These are phyloP conservation scores for Pycnomerus fuliginosus DNA, from an alignment of 2,888 invertebrate genomes.

Conservation along the genomic window DNA sequence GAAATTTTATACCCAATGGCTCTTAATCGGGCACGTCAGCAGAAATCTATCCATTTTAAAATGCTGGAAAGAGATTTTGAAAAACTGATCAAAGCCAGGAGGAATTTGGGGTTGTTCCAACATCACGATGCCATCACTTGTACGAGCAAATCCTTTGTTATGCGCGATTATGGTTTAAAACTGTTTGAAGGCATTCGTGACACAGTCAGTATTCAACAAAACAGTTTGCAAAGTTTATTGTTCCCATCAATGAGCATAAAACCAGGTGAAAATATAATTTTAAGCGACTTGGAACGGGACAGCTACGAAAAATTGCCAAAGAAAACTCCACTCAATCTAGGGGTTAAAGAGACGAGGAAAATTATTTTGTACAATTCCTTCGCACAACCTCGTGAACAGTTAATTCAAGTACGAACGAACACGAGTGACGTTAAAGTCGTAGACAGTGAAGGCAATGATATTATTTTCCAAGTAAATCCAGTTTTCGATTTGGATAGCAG, in stretches of 20 bases:
- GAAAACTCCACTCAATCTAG: conserved; percentile 65
- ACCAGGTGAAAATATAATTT: conserved; percentile 54
- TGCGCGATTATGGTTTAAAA: conserved; percentile 90
- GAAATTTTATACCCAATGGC: conserved; percentile 86
- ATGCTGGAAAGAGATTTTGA: conserved; percentile 81
- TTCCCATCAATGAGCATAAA: conserved; percentile 46
- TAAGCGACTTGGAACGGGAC: conserved; percentile 72
- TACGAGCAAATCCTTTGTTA: conserved; percentile 87
- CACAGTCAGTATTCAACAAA: conserved; percentile 74
- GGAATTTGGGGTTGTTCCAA: conserved; percentile 89
- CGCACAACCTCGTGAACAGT: conserved; percentile 74
- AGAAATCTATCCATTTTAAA: conserved; percentile 60
- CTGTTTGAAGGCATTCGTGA: conserved; percentile 81
- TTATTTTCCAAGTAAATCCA: conserved; percentile 83
- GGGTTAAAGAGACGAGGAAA: conserved; percentile 56
- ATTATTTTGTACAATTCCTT: conserved; percentile 79
- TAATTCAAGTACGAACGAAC: conserved; percentile 70
- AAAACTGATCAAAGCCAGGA: conserved; percentile 74
- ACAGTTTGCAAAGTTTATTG: conserved; percentile 64
- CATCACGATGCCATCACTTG: conserved; percentile 99
- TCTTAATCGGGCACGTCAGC: conserved; percentile 71
- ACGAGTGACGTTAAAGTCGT: conserved; percentile 72
- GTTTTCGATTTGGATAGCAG: conserved; percentile 68
- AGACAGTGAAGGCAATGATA: conserved; percentile 61
- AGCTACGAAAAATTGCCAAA: conserved; percentile 76